These are phyloP conservation scores for Erethizon dorsatum DNA, from an alignment of 2,797 vertebrate genomes.

Conservation along the genomic window DNA sequence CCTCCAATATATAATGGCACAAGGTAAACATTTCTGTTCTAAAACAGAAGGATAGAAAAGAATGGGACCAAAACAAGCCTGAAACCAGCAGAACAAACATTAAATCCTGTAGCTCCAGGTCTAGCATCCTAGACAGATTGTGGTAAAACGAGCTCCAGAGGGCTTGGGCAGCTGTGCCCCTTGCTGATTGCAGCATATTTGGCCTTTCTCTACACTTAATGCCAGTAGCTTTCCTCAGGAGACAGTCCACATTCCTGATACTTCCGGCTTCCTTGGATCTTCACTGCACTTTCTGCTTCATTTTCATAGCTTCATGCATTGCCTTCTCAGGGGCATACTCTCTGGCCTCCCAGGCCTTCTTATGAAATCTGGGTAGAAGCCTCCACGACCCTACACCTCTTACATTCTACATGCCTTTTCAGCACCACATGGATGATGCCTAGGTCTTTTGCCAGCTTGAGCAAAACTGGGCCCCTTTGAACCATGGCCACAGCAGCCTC, in stretches of 20 bases:
- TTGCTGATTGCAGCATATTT: not conserved
- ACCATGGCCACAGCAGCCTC: not conserved
- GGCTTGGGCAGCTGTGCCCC: not conserved
- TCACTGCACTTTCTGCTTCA: not conserved
- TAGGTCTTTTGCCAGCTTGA: not conserved
- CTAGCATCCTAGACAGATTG: not conserved
- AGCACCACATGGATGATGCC: not conserved
- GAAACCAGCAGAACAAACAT: not conserved
- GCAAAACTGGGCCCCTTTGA: not conserved
- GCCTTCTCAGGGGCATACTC: not conserved
- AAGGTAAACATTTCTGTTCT: not conserved
- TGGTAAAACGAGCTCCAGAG: not conserved
- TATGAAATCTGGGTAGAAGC: not conserved
- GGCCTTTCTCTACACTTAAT: not conserved
- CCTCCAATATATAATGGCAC: not conserved
- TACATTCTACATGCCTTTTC: not conserved
- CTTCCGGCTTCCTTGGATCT: no score
- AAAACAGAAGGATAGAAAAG: not conserved
- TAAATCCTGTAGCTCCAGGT: not conserved
- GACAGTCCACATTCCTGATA: not conserved
- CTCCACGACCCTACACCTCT: not conserved
- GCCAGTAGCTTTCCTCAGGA: not conserved
- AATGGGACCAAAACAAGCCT: not conserved
- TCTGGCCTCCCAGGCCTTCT: not conserved
- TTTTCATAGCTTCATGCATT: not conserved